phyloP scores from a whole-genome alignment of 2,113 vertebrate genomes.

The Erythrolamprus reginae region DNA sequence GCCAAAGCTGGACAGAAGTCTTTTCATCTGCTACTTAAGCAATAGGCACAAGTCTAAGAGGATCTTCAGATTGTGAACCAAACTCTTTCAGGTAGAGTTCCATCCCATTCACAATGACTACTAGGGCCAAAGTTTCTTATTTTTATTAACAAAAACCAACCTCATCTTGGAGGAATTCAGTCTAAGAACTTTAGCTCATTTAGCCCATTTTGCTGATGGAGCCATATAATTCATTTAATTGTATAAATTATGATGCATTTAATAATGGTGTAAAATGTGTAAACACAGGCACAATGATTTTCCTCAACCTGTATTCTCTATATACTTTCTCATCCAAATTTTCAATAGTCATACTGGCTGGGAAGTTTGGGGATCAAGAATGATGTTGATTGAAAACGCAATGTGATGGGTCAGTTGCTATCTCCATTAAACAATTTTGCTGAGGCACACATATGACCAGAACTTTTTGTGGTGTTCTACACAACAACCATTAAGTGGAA shows the following conservation, averaged over 20 bases:
- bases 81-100: neutral
- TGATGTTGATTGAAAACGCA: neutral
- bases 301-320: neutral
- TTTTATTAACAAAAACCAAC: neutral
- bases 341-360: neutral
- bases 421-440: neutral
- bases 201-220: neutral
- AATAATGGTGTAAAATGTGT: neutral
- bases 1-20: neutral
- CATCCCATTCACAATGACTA: neutral
- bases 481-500: neutral
- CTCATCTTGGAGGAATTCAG: neutral
- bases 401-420: neutral
- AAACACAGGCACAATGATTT: neutral
- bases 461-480: neutral
- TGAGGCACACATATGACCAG: neutral
- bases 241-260: neutral
- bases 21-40: neutral
- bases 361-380: neutral
- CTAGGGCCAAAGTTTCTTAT: neutral
- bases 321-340: neutral
- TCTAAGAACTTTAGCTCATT: neutral
- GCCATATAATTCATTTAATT: neutral
- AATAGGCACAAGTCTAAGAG: neutral
- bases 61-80: neutral